Evolutionary conservation across 2,113 vertebrate species (phyloP), one percentile per base, ranked within the genome.

Genomic region (Ascaphus truei): DNA sequence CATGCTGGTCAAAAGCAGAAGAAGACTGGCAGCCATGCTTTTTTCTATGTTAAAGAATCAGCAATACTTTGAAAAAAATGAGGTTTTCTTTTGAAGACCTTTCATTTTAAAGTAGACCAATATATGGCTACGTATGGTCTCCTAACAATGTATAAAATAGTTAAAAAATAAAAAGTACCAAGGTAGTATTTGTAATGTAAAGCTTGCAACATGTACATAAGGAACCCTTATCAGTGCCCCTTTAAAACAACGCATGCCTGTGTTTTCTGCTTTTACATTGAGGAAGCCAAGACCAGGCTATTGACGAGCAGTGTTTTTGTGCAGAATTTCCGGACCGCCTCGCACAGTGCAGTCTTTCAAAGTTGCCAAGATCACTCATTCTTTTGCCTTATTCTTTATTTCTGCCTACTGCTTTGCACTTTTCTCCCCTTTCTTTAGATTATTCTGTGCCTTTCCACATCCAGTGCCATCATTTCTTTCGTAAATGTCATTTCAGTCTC

Each of bases 221-320:
- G 18, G n/a, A 52, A 41, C 15, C 31, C 50, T 71, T 61, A 30
- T n/a, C 34, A 60, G 57, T 30, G 45, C 9, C 34, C 16, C 18
- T n/a, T 7, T 39, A 29, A 39, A 71, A 77, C 76, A 63, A 61
- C 69, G 53, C 59, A 16, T 58, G 50, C 48, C 71, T 25, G 41
- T 73, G 13, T 51, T 77, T 29, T 41, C 69, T 80, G 56, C 62
- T 71, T 69, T 78, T 75, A 75, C 50, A 72, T 68, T 62, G 58
- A 69, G 78, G 79, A 76, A 79, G 72, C 68, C 51, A 62, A 62
- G 62, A 48, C 57, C 61, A 71, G 68, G 62, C 60, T 80, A 72
- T 55, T 45, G 74, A 76, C 63, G 29, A 47, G 51, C 37, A 20
- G 66, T 66, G 33, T 75, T 81, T 71, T 81, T 78, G 75, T 77